Evolutionary conservation across 2,888 invertebrate species (phyloP).

Genomic region (Microdon myrmicae): DNA sequence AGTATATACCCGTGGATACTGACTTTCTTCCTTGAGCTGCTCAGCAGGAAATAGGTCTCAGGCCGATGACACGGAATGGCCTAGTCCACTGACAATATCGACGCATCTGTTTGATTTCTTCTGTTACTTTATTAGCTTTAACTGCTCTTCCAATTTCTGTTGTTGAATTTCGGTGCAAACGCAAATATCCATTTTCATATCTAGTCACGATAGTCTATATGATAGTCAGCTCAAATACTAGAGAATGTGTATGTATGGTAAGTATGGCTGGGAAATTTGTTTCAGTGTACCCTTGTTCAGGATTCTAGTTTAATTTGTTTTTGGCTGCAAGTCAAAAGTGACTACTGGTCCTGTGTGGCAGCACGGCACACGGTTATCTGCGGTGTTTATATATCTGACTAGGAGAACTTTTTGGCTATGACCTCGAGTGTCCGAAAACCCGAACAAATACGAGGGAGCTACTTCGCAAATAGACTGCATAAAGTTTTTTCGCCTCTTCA

Average conservation of each 20-base stretch:
- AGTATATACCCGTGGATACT: no score
- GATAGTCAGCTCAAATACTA: slow-evolving; percentile 20
- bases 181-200: slow-evolving; percentile 37
- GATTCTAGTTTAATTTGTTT: slow-evolving; percentile 35
- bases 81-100: no score
- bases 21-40: no score
- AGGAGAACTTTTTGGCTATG: slow-evolving; percentile 33
- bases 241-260: slow-evolving; percentile 1
- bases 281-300: slow-evolving; percentile 29
- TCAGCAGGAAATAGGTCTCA: no score
- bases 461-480: slow-evolving; percentile 23
- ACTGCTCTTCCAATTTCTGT: no score
- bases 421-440: slow-evolving; percentile 25
- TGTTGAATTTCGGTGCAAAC: no score
- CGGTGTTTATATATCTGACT: slow-evolving; percentile 36
- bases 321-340: slow-evolving; percentile 21
- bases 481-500: slow-evolving; percentile 5
- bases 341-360: slow-evolving; percentile 9
- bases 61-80: no score
- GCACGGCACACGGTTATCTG: slow-evolving; percentile 15
- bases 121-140: no score
- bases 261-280: not conserved
- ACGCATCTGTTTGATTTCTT: no score
- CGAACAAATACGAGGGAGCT: not conserved
- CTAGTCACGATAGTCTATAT: slow-evolving; percentile 47